Evolutionary conservation across 23 tunicate species (phyloP).

Genomic region (Styela plicata): DNA sequence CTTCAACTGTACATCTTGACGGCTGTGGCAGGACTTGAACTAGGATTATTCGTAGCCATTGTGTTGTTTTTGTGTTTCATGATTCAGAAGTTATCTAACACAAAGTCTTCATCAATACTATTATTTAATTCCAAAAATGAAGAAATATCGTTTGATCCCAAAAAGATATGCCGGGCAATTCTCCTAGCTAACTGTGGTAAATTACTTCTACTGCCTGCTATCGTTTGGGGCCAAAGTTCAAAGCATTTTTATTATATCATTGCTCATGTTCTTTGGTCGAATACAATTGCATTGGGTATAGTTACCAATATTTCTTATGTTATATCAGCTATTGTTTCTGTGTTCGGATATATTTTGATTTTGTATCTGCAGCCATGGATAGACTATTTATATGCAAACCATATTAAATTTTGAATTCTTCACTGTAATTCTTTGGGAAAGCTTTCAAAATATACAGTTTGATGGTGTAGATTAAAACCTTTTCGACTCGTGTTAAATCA

Average conservation of each 20-base stretch:
- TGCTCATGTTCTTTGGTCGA: constrained; percentile 53
- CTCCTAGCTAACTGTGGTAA: constrained; percentile 62
- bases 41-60: constrained; percentile 28
- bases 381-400: not conserved
- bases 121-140: not conserved
- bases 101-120: not conserved
- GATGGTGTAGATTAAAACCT: too few species aligned
- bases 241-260: constrained; percentile 37
- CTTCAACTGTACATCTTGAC: constrained; percentile 66
- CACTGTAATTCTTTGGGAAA: too few species aligned
- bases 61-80: constrained; percentile 13
- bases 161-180: constrained; percentile 28
- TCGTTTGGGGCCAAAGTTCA: constrained; percentile 63
- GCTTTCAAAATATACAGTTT: too few species aligned
- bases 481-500: too few species aligned
- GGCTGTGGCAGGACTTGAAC: constrained; percentile 46
- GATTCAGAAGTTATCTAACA: not conserved
- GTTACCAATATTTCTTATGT: constrained; percentile 30
- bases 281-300: constrained; percentile 53
- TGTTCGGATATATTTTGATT: not conserved
- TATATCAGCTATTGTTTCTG: constrained; percentile 12
- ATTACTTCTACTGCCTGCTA: constrained; percentile 66
- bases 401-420: not conserved
- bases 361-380: not conserved
- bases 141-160: not conserved